Conservation (phyloP, 2,797 vertebrate species). For the Hozukius guyotensis region DNA sequence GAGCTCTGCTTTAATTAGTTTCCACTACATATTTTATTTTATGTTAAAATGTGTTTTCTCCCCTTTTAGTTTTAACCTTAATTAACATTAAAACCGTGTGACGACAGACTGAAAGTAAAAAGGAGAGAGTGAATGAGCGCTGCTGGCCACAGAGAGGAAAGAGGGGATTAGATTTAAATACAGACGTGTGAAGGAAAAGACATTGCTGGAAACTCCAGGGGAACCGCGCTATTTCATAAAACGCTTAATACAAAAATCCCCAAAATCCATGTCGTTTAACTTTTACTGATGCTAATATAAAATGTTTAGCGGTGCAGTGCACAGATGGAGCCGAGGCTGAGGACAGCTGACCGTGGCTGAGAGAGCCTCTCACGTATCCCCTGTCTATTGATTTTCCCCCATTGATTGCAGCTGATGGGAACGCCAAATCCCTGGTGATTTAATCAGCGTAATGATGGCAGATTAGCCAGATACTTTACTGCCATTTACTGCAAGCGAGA, state of each 20-base stretch:
- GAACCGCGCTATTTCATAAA: conserved; percentile 50
- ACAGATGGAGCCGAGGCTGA: conserved; percentile 38
- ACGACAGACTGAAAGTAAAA: conserved; percentile 14
- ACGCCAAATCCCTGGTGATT: conserved; percentile 83
- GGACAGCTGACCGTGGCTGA: conserved; percentile 51
- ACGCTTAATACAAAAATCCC: conserved; percentile 50
- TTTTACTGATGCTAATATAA: conserved; percentile 49
- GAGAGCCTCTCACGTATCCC: conserved; percentile 71
- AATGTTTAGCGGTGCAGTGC: conserved; percentile 44
- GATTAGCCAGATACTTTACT: conserved; percentile 85
- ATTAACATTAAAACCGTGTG: conserved; percentile 37
- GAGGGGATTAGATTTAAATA: conserved; percentile 53
- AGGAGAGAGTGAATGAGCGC: conserved; percentile 2
- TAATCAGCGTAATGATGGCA: conserved; percentile 86
- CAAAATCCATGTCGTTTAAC: conserved; percentile 49
- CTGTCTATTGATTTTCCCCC: conserved; percentile 82
- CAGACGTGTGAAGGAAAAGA: conserved; percentile 53
- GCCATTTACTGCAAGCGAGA: conserved; percentile 79
- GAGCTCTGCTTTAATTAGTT: not conserved
- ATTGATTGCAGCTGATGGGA: conserved; percentile 86
- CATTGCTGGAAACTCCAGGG: conserved; percentile 28
- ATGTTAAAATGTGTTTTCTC: conserved; percentile 16
- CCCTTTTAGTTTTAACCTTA: conserved; percentile 15
- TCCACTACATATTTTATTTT: conserved; percentile 1
- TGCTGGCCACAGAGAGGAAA: conserved; percentile 12